phyloP scores from a whole-genome alignment of 2,888 invertebrate genomes.

The Aethes cnicana region DNA sequence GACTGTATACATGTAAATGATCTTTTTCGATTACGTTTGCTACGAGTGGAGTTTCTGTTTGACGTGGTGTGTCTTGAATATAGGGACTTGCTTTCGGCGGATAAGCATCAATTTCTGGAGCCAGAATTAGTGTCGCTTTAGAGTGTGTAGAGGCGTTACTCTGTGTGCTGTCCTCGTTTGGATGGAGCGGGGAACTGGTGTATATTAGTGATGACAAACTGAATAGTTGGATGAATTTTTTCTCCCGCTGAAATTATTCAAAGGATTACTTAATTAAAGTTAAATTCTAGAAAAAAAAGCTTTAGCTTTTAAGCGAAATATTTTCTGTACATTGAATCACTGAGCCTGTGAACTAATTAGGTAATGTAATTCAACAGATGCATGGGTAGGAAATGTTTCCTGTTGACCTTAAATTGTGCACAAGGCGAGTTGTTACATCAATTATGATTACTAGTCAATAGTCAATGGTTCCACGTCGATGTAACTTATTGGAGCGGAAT shows the following conservation, averaged over 20 bases:
- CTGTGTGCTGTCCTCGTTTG: not conserved
- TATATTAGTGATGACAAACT: not conserved
- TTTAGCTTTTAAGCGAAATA: too few relatives aligned
- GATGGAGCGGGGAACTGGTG: not conserved
- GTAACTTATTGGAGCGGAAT: not conserved
- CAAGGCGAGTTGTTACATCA: not conserved
- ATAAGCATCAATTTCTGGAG: not conserved
- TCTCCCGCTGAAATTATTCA: conserved; percentile 2
- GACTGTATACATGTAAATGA: not conserved
- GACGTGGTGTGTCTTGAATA: too few relatives aligned
- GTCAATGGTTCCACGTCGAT: not conserved
- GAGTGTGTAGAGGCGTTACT: not conserved
- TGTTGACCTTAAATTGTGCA: not conserved
- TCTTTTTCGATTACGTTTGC: not conserved
- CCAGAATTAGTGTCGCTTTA: not conserved
- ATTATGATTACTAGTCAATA: not conserved
- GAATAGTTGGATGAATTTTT: not conserved
- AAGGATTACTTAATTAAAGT: too few relatives aligned
- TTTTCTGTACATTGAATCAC: too few relatives aligned
- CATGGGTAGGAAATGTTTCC: too few relatives aligned
- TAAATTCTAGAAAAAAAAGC: too few relatives aligned
- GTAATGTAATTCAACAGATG: too few relatives aligned
- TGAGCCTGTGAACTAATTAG: too few relatives aligned
- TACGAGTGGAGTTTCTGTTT: not conserved
- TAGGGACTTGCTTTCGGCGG: not conserved